These are phyloP conservation scores for Lamellibrachia luymesi DNA, from an alignment of 1,140 invertebrate genomes.

Conservation along the genomic window DNA sequence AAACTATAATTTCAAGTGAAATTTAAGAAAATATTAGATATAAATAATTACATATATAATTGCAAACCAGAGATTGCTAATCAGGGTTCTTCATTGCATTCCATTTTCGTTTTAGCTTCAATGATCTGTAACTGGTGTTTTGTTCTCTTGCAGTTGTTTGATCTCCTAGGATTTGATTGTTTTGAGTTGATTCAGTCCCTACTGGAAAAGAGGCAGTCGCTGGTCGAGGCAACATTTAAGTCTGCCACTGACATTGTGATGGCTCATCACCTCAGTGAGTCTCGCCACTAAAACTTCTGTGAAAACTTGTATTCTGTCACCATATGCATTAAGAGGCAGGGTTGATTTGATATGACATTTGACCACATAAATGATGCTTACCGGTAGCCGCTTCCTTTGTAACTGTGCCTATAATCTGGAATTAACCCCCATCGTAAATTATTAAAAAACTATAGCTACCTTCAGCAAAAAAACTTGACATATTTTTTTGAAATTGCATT, in stretches of 20 bases:
- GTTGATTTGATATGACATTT: no score
- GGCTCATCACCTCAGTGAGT: conserved; percentile 6
- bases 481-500: no score
- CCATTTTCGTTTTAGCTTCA: background rate
- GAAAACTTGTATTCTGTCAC: background rate
- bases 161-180: conserved; percentile 81
- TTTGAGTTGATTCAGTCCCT: conserved; percentile 81
- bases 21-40: background rate
- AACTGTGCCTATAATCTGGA: no score
- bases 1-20: background rate
- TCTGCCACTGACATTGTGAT: conserved; percentile 20
- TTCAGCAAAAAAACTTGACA: no score
- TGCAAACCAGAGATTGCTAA: background rate
- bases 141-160: conserved; percentile 66
- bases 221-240: conserved; percentile 33
- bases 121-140: background rate
- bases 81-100: background rate
- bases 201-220: conserved; percentile 65
- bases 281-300: background rate
- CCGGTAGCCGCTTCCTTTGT: no score
- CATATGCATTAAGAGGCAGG: no score
- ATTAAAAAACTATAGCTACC: no score
- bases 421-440: no score
- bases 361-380: no score
- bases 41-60: no score